These are phyloP conservation scores for Pseudococcus viburni DNA, from an alignment of 2,888 invertebrate species.

Conservation along the genomic window DNA sequence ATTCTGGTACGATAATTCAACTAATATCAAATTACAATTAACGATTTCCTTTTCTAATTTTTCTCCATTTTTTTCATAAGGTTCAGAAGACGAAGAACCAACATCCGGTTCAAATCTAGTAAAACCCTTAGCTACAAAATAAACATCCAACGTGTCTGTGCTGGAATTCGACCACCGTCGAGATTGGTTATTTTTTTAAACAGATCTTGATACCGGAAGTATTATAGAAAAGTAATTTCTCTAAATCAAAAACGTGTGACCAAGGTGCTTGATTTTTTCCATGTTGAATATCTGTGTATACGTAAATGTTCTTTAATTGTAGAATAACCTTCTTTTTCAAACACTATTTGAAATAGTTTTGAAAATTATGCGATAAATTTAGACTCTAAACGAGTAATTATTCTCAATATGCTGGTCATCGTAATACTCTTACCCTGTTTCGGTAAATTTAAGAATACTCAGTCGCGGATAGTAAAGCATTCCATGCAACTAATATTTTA, in stretches of 20 bases:
- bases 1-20: constrained; percentile 71
- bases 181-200: constrained; percentile 1
- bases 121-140: constrained; percentile 67
- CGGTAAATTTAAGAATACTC: constrained; percentile 2
- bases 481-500: not conserved
- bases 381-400: not conserved
- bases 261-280: constrained; percentile 35
- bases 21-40: not conserved
- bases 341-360: not conserved
- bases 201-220: not conserved
- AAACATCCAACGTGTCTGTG: not conserved
- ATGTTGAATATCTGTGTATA: constrained; percentile 40
- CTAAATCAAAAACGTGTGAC: not conserved
- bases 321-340: not conserved
- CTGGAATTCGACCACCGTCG: not conserved
- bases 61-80: constrained; percentile 68
- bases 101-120: constrained; percentile 67
- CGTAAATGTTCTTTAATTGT: constrained; percentile 34
- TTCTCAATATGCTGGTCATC: not conserved
- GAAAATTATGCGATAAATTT: not conserved
- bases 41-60: not conserved
- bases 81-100: constrained; percentile 68
- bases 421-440: constrained; percentile 17
- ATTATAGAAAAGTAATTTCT: constrained; percentile 42
- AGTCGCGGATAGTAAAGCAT: constrained; percentile 5